Evolutionary conservation across 1,140 invertebrate genomes (phyloP).

Genomic region (Pachyrhynchus sulphureomaculatus): DNA sequence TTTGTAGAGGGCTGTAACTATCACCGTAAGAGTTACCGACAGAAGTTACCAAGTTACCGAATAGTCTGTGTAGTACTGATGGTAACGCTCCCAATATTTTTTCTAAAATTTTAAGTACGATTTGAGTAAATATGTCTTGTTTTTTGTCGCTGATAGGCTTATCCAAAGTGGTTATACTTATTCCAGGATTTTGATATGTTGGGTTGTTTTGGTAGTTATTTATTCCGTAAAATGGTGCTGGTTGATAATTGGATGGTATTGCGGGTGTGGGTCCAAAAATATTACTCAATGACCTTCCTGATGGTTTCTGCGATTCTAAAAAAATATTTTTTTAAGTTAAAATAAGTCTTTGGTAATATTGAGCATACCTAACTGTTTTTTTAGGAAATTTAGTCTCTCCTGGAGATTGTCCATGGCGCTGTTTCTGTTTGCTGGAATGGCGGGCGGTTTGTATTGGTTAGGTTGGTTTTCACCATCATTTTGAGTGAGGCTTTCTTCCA

Average conservation of each 20-base stretch:
- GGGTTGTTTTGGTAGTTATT: not conserved
- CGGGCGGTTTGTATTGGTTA: not conserved
- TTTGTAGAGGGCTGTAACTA: conserved; percentile 25
- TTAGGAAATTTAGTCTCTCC: conserved; percentile 27
- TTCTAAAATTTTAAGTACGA: conserved; percentile 43
- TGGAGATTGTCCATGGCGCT: conserved; percentile 16
- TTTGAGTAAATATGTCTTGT: conserved; percentile 34
- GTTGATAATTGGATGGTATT: not conserved
- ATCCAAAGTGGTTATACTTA: not conserved
- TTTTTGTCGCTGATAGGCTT: conserved; percentile 4
- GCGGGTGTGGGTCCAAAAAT: not conserved
- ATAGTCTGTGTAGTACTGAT: conserved; percentile 32
- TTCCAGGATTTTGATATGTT: not conserved
- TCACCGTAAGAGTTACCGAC: conserved; percentile 28
- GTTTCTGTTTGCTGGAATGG: conserved; percentile 1
- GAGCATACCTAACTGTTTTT: conserved; percentile 39
- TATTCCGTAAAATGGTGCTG: not conserved
- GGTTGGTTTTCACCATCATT: not conserved
- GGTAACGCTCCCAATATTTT: conserved; percentile 41
- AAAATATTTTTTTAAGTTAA: conserved; percentile 17
- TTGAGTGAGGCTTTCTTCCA: conserved; percentile 3
- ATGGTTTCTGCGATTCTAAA: conserved; percentile 20
- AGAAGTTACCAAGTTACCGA: conserved; percentile 33
- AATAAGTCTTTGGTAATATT: not conserved
- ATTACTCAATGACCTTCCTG: not conserved